These are phyloP conservation scores for Chelonia mydas DNA, from an alignment of 2,797 vertebrate genomes.

Conservation along the genomic window DNA sequence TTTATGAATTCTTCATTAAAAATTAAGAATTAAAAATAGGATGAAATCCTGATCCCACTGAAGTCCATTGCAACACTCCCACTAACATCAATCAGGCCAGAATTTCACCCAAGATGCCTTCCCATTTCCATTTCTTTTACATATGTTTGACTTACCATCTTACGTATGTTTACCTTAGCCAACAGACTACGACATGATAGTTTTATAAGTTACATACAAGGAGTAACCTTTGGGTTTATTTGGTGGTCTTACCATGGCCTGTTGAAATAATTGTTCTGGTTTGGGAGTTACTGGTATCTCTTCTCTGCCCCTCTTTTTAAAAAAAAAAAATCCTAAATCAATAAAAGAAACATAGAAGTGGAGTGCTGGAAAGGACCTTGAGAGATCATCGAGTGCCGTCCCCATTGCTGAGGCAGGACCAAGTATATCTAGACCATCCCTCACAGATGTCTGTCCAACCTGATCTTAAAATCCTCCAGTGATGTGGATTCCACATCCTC, in stretches of 20 bases:
- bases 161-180: not conserved
- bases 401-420: too few species aligned
- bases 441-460: too few species aligned
- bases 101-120: not conserved
- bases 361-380: too few species aligned
- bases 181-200: not conserved
- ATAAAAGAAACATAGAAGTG: too few species aligned
- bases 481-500: too few species aligned
- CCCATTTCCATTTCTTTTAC: not conserved
- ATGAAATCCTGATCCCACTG: not conserved
- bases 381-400: too few species aligned
- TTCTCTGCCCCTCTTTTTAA: not conserved
- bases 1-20: not conserved
- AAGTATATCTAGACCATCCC: too few species aligned
- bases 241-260: not conserved
- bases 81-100: not conserved
- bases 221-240: not conserved
- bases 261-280: not conserved
- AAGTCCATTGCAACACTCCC: not conserved
- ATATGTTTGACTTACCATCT: not conserved
- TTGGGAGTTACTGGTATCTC: not conserved
- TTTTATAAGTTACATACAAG: not conserved
- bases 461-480: too few species aligned
- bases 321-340: too few species aligned
- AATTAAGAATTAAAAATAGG: not conserved